A percentile compares a stretch with the other conserved stretches of the same genome.
These are phyloP conservation scores for Adineta ricciae DNA, from an alignment of 2,888 invertebrate genomes.

Conservation along the genomic window DNA sequence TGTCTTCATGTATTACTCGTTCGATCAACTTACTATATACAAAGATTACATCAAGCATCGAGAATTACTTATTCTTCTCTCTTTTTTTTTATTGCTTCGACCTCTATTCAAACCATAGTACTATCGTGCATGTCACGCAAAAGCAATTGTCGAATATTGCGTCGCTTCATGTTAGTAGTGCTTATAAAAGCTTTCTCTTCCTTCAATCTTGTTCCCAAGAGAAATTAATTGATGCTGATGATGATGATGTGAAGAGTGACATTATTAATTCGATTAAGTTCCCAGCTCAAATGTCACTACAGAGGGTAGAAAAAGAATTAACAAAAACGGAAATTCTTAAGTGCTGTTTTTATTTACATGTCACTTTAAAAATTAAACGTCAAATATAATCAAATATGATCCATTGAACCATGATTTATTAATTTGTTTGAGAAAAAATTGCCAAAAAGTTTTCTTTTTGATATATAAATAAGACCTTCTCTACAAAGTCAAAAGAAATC, in stretches of 20 bases:
- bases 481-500: too few relatives aligned
- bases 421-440: not conserved
- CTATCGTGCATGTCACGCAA: not conserved
- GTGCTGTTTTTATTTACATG: not conserved
- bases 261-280: not conserved
- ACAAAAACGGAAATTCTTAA: not conserved
- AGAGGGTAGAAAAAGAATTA: not conserved
- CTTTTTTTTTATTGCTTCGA: not conserved
- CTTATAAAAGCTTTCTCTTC: not conserved
- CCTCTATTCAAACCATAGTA: not conserved
- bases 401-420: not conserved
- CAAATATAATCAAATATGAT: not conserved
- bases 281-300: not conserved
- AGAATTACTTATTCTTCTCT: slow-evolving; percentile 9
- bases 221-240: not conserved
- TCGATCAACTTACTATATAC: not conserved
- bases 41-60: slow-evolving; percentile 3
- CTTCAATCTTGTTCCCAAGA: not conserved
- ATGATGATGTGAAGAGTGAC: slow-evolving; percentile 10
- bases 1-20: not conserved
- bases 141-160: not conserved
- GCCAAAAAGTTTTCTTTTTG: too few relatives aligned
- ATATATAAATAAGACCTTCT: too few relatives aligned
- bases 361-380: not conserved
- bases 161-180: not conserved